Percentiles rank a stretch among this genome's conserved stretches.
These are phyloP conservation scores for Lycaon pictus DNA, from an alignment of 2,113 vertebrate genomes.

Conservation along the genomic window DNA sequence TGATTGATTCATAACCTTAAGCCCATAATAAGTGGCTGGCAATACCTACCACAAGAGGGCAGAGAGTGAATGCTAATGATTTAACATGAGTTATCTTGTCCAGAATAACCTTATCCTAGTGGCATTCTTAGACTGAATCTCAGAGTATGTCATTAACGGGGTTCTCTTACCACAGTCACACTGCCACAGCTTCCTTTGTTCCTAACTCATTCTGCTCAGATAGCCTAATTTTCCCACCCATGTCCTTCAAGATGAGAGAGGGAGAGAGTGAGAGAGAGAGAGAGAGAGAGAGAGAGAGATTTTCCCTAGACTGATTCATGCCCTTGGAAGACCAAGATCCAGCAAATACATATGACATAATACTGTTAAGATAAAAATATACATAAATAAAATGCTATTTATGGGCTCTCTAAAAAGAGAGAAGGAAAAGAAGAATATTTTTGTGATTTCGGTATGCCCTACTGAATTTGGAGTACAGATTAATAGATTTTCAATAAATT, in stretches of 20 bases:
- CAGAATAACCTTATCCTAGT: slow-evolving; percentile 23
- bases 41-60: slow-evolving; percentile 69
- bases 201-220: slow-evolving; percentile 21
- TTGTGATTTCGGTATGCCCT: not conserved
- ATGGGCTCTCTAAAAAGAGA: not conserved
- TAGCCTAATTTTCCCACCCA: not conserved
- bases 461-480: slow-evolving; percentile 7
- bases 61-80: slow-evolving; percentile 42
- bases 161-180: not conserved
- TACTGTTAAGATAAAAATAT: slow-evolving; percentile 1
- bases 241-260: not conserved
- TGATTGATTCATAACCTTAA: slow-evolving; percentile 59
- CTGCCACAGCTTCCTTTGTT: not conserved
- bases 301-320: not conserved
- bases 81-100: not conserved
- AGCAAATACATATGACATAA: not conserved
- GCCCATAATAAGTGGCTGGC: not conserved
- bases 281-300: not conserved
- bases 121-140: not conserved
- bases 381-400: not conserved
- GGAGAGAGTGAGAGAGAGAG: not conserved
- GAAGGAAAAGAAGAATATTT: not conserved
- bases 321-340: not conserved
- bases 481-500: slow-evolving; percentile 26
- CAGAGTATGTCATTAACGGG: not conserved